Percentiles rank a stretch among this genome's conserved stretches.
Evolutionary conservation across 1,140 invertebrate species (phyloP).

Genomic region (Drosophila pectinifera): DNA sequence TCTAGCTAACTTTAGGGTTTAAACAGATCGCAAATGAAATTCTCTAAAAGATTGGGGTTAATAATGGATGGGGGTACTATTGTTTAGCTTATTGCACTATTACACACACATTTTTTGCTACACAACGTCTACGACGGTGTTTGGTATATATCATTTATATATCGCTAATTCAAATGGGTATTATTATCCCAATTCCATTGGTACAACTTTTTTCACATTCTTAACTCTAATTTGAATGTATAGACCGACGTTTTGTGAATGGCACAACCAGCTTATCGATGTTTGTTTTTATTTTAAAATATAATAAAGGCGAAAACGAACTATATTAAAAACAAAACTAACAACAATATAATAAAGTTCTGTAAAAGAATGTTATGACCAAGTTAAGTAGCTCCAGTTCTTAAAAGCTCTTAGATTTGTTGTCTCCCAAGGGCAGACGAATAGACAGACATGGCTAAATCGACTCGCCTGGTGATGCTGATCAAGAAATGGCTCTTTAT

Average conservation of each 20-base stretch:
- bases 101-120: constrained; percentile 37
- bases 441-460: no score
- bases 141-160: constrained; percentile 23
- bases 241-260: not conserved
- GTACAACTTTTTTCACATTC: not conserved
- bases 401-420: no score
- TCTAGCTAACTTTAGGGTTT: not conserved
- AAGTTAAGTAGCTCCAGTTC: no score
- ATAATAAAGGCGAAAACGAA: no score
- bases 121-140: constrained; percentile 20
- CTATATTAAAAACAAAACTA: no score
- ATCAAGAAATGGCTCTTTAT: no score
- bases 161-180: constrained; percentile 35
- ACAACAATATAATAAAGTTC: no score
- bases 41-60: constrained; percentile 19
- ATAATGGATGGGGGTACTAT: not conserved
- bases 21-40: constrained; percentile 16
- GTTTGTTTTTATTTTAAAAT: not conserved
- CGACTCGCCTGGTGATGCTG: no score
- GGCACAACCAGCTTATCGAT: not conserved
- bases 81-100: constrained; percentile 52
- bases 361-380: no score
- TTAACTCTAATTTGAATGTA: not conserved
- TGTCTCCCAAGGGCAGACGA: no score
- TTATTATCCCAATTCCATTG: constrained; percentile 1